Evolutionary conservation across 2,888 invertebrate species (phyloP), one percentile per base, ranked within the genome.

Genomic region (Tinea pellionella): DNA sequence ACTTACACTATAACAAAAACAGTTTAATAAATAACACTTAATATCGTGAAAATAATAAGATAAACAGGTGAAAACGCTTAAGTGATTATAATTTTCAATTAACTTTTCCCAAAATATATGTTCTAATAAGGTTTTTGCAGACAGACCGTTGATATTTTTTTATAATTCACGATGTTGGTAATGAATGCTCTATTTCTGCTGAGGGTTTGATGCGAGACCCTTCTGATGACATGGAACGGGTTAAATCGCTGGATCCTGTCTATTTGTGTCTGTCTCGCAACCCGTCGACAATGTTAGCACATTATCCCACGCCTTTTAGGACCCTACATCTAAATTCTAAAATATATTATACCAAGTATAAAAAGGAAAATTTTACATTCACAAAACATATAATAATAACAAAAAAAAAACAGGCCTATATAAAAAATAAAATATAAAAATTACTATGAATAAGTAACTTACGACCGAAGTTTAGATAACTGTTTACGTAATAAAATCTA

Each of bases 271-370:
- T 12, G 75, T 24, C 47, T 32, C 56, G 18, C 16, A 11, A 64
- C 64, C 68, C 66, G 67, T 63, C 70, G 70, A 57, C 57, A 57
- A 66, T 68, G 66, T 70, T 70, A 66, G 69, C 74, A 68, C 76
- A 77, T 77, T 77, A 78, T 74, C 77, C 78, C 74, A 12, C 24
- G 55, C 37, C 37, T 37, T 37, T 37, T n/a, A 37, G 24, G 18
- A 55, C n/a, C 29, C 55, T 55, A 8, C 47, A 13, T 47, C 47
- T 47, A 8, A 47, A 47, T 2, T 47, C 47, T 47, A 8, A 47
- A 47, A 47, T 47, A 47, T 47, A 47, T 47, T 47, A 13, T 47
- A 15, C 13, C 47, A 4, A n/a, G 3, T 42, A n/a, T 42, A 3
- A 13, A 42, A 42, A 42, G 3, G 42, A 13, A 2, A 12, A n/a